Evolutionary conservation across 1,140 invertebrate species (phyloP).

Genomic region (Pomacea maculata): DNA sequence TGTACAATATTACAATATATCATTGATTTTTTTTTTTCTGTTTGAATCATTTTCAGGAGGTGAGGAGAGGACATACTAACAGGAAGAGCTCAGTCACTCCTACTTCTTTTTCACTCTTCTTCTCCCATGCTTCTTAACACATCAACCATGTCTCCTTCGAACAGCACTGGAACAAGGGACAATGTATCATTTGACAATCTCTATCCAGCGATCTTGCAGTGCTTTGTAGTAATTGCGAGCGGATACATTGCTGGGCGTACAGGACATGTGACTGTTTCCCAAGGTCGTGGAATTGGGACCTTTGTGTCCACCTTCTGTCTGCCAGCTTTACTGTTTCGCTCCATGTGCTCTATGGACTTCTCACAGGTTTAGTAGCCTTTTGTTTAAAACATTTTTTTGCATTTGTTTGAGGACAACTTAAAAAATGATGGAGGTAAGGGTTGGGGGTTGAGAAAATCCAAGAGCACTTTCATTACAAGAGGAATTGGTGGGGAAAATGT

Average conservation of each 20-base stretch:
- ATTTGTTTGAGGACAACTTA: not conserved
- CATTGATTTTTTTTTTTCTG: too few relatives aligned
- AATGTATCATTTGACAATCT: conserved; percentile 75
- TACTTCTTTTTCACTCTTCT: too few relatives aligned
- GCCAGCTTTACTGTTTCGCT: conserved; percentile 91
- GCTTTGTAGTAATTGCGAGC: conserved; percentile 89
- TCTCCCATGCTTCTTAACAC: too few relatives aligned
- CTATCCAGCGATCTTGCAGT: conserved; percentile 88
- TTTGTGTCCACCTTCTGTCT: conserved; percentile 94
- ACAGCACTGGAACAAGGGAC: not conserved
- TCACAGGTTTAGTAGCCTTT: conserved; percentile 84
- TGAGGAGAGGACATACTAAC: too few relatives aligned
- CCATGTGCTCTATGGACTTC: conserved; percentile 86
- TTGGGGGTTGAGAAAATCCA: too few relatives aligned
- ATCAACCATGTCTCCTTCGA: not conserved
- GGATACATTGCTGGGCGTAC: conserved; percentile 90
- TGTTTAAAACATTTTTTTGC: conserved; percentile 66
- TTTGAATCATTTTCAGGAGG: too few relatives aligned
- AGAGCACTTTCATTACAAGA: too few relatives aligned
- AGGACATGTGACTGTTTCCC: conserved; percentile 79
- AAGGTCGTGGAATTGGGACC: conserved; percentile 90
- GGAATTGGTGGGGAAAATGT: too few relatives aligned
- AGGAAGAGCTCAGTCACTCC: too few relatives aligned
- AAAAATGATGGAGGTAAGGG: too few relatives aligned
- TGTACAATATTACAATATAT: too few relatives aligned